A percentile compares a stretch with the other conserved stretches of the same genome.
Evolutionary conservation across 2,888 invertebrate species (phyloP).

Genomic region (Eupithecia pulchellata): DNA sequence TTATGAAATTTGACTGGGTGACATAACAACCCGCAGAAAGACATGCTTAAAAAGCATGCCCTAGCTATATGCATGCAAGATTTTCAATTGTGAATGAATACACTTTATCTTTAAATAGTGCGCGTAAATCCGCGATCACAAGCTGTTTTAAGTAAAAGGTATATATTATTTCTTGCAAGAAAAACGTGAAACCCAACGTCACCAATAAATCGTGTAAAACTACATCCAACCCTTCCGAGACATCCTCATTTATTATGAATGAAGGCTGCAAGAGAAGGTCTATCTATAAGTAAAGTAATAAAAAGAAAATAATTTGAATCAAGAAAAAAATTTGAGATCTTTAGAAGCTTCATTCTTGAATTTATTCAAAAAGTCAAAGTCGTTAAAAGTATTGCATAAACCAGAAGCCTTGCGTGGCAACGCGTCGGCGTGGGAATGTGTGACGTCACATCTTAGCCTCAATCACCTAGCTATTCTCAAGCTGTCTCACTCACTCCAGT

Average conservation of each 20-base stretch:
- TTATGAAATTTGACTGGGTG: neutral
- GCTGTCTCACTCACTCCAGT: neutral
- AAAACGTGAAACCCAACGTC: neutral
- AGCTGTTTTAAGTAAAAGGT: neutral
- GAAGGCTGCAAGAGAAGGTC: neutral
- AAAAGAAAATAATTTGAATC: neutral
- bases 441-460: constrained; percentile 15
- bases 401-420: constrained; percentile 7
- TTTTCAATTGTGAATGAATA: no score
- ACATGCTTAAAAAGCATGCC: no score
- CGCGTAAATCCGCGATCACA: neutral
- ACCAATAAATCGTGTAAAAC: neutral
- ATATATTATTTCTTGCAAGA: no score
- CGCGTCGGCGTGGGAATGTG: neutral
- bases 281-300: neutral
- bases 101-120: neutral
- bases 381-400: constrained; percentile 14
- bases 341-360: neutral
- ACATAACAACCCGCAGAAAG: neutral
- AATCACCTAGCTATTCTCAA: neutral
- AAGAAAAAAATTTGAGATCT: neutral
- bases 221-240: neutral
- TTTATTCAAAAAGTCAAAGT: constrained; percentile 5
- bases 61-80: no score
- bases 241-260: neutral